Base-by-base conservation (phyloP, 2,888 invertebrate genomes). In the Matsumyia berberina region DNA sequence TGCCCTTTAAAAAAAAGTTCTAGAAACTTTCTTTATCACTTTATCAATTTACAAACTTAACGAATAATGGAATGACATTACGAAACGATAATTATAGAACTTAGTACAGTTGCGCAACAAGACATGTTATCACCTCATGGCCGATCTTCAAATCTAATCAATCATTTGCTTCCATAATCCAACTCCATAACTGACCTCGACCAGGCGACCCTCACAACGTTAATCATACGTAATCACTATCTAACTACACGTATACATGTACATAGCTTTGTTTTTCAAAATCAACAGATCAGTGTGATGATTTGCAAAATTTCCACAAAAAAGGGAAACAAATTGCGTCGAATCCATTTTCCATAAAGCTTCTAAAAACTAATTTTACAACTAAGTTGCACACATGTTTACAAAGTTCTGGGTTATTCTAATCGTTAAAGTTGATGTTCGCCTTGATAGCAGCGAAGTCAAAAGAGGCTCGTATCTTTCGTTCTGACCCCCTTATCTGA, bases 401-500 rank as follows among this genome's bases (percentile, higher is more conserved):
- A 31, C 49, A 46, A 11, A 58, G 33, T 39, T 11, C 5, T 5
- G 46, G 5, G 44, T 46, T 49, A 58, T 53, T 53, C 29, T 35
- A 70, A 58, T 58, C n/a, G 37, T 12, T 60, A 46, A 24, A 46
- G 15, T 29, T 35, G 12, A 35, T 9, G 8, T 24, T 12, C 4
- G 5, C 37, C 1, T 33, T 76, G 76, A 76, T 69, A 76, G 69
- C 33, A 39, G 2, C 24, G 8, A 37, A 35, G 39, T 12, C 31
- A 5, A 33, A 5, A 5, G 46, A 7, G 11, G 2, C n/a, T 57
- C 46, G 31, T 49, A 11, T 8, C 12, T 57, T 42, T 76, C 31
- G 29, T 5, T 4, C 53, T 70, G 49, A 76, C 69, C 44, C 44
- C 51, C n/a, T 53, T 70, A 77, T 77, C 77, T 53, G 29, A 1